Percentiles rank a stretch among this genome's conserved stretches.
These are phyloP conservation scores for Parotia lawesii DNA, from an alignment of 2,113 vertebrate genomes.

Conservation along the genomic window DNA sequence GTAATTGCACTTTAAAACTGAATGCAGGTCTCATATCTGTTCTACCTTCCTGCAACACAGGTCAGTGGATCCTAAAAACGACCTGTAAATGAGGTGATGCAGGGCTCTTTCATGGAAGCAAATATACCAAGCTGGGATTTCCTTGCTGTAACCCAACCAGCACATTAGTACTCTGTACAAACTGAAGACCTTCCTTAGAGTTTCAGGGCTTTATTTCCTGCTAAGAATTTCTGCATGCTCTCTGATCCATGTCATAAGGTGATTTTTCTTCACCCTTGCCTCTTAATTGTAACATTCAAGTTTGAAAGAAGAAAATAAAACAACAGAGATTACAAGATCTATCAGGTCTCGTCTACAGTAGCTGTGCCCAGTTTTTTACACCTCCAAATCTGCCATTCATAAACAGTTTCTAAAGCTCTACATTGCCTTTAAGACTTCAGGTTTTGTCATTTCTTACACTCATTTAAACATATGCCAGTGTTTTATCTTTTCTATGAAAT, in stretches of 20 bases:
- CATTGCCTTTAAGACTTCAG: background rate
- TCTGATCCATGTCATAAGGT: background rate
- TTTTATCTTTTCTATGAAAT: background rate
- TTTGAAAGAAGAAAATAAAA: background rate
- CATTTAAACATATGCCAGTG: background rate
- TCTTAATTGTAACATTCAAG: background rate
- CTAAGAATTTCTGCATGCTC: background rate
- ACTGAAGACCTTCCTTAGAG: background rate
- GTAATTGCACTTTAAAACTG: background rate
- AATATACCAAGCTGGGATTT: background rate
- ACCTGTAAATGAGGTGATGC: background rate
- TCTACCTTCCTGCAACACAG: background rate
- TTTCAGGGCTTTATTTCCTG: background rate
- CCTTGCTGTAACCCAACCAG: background rate
- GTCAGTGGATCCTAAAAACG: background rate
- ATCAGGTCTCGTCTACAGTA: background rate
- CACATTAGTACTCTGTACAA: background rate
- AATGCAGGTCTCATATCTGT: background rate
- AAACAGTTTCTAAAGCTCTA: background rate
- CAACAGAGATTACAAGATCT: background rate
- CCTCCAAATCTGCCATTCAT: background rate
- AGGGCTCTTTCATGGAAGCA: background rate
- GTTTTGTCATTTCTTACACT: background rate
- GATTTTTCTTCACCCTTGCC: background rate
- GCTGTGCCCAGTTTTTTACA: background rate